A percentile compares a stretch with the other conserved stretches of the same genome.
phyloP scores from a whole-genome alignment of 2,797 vertebrate genomes.

The Esox lucius region DNA sequence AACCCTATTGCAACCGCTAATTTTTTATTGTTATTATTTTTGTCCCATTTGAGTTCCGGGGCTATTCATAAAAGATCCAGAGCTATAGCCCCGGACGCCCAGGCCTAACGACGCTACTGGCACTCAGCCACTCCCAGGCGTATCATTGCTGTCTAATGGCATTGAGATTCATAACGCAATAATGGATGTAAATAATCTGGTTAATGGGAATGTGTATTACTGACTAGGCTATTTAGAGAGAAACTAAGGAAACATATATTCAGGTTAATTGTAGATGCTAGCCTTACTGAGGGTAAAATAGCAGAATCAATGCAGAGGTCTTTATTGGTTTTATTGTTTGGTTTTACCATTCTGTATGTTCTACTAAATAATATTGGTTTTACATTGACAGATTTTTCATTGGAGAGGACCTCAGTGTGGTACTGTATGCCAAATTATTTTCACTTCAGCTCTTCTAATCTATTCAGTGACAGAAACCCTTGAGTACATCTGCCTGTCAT shows the following conservation, averaged over 20 bases:
- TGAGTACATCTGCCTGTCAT: not conserved
- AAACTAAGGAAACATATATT: not conserved
- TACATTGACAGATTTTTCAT: not conserved
- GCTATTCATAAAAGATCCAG: too few species aligned
- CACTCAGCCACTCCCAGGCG: not conserved
- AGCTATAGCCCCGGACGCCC: too few species aligned
- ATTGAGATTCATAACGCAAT: not conserved
- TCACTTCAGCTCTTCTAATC: not conserved
- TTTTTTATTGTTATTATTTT: too few species aligned
- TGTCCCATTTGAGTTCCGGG: too few species aligned
- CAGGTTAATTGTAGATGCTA: not conserved
- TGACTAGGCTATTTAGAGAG: not conserved
- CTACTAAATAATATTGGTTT: not conserved
- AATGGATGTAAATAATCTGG: not conserved
- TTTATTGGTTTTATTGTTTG: not conserved
- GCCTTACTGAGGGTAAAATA: not conserved
- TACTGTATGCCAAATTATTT: not conserved
- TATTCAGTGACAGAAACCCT: not conserved
- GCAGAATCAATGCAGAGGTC: not conserved
- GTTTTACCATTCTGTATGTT: not conserved
- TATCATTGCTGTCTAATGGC: not conserved
- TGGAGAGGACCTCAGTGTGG: not conserved
- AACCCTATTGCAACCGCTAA: too few species aligned
- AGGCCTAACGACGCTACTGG: too few species aligned
- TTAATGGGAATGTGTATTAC: not conserved